These are phyloP conservation scores for Equus quagga DNA, from an alignment of 2,113 vertebrate species.

Conservation along the genomic window DNA sequence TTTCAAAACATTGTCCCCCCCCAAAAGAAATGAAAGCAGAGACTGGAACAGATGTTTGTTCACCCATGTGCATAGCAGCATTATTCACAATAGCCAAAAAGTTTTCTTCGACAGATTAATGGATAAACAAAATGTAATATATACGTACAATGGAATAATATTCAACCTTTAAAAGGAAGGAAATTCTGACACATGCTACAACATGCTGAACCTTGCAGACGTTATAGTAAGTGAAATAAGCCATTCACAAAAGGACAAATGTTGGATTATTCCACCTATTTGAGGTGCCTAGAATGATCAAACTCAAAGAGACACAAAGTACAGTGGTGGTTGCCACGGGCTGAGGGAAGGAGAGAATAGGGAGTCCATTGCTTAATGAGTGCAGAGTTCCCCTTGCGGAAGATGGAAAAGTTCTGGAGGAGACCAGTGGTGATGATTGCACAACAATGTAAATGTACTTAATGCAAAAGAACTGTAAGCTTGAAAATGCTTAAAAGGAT, in stretches of 20 bases:
- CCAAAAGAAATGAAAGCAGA: not conserved
- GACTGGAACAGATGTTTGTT: not conserved
- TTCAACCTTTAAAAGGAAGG: not conserved
- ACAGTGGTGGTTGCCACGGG: not conserved
- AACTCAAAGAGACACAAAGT: not conserved
- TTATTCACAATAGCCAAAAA: not conserved
- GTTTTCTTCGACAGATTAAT: not conserved
- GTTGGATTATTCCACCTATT: not conserved
- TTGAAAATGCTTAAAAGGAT: not conserved
- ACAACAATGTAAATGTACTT: not conserved
- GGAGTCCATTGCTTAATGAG: not conserved
- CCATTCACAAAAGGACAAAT: not conserved
- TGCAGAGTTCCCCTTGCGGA: not conserved
- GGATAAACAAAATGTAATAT: not conserved
- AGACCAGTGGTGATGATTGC: not conserved
- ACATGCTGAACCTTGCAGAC: not conserved
- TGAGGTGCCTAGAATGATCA: not conserved
- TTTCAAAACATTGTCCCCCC: not conserved
- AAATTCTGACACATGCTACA: not conserved
- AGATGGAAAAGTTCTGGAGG: not conserved
- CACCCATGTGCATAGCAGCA: not conserved
- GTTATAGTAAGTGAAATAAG: not conserved
- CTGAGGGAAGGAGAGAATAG: not conserved
- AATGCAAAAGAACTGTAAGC: not conserved
- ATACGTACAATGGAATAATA: not conserved